These are phyloP conservation scores for Montipora capricornis DNA, from an alignment of 64 coral and sea anemone genomes.

Conservation along the genomic window DNA sequence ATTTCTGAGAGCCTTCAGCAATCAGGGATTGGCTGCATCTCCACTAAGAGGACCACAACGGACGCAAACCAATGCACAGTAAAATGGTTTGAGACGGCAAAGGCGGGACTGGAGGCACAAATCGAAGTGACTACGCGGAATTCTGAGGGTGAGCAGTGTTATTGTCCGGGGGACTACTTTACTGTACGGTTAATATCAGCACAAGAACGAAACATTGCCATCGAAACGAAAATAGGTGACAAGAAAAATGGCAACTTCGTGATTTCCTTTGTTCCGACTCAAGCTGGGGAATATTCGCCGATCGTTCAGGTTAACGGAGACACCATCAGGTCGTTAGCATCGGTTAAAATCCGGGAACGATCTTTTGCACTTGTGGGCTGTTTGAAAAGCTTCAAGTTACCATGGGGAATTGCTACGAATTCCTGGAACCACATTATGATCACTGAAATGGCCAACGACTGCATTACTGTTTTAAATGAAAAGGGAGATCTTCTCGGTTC, in stretches of 20 bases:
- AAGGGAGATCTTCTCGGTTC: background rate
- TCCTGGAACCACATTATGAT: background rate
- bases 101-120: background rate
- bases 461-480: slow-evolving; percentile 17
- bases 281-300: background rate
- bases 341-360: background rate
- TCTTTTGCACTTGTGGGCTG: background rate
- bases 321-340: background rate
- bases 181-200: background rate
- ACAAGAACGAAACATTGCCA: background rate
- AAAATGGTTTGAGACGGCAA: background rate
- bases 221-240: background rate
- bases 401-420: slow-evolving; percentile 6
- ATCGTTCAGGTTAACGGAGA: background rate
- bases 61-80: slow-evolving; percentile 12
- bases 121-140: slow-evolving; percentile 10
- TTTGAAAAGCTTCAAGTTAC: background rate
- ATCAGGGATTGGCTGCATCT: background rate
- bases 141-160: slow-evolving; percentile 8
- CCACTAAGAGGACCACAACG: background rate
- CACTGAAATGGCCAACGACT: background rate
- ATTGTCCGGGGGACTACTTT: background rate
- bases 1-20: background rate
- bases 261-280: slow-evolving; percentile 5
- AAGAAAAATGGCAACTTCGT: slow-evolving; percentile 3